These are phyloP conservation scores for Geophilus truncorum DNA, from an alignment of 2,888 invertebrate species.

Conservation along the genomic window DNA sequence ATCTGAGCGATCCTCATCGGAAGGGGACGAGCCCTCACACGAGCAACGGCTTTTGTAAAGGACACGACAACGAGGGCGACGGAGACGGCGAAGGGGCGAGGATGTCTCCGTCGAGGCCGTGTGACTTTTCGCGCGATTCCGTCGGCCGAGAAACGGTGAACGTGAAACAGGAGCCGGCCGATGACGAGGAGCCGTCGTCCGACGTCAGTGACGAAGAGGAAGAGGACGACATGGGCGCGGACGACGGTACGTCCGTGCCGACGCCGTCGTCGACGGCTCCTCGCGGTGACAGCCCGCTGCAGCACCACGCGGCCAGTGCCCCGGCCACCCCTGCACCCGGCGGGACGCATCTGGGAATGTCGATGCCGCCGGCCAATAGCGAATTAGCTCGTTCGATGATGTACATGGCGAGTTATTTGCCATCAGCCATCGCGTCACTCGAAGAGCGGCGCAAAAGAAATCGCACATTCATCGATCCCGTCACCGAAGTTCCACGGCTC, in stretches of 20 bases:
- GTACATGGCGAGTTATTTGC: constrained; percentile 87
- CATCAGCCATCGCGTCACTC: constrained; percentile 53
- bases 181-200: constrained; percentile 37
- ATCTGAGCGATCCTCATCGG: constrained; percentile 31
- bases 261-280: constrained; percentile 4
- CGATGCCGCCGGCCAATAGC: constrained; percentile 28
- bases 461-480: constrained; percentile 97
- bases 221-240: constrained; percentile 21
- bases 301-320: constrained; percentile 25
- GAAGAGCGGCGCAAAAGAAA: constrained; percentile 91
- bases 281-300: neutral
- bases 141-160: constrained; percentile 31
- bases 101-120: neutral
- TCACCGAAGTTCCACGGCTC: constrained; percentile 89
- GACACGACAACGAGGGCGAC: constrained; percentile 46
- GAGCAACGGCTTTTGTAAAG: constrained; percentile 52
- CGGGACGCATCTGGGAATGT: neutral
- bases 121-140: neutral
- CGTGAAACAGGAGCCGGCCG: constrained; percentile 38
- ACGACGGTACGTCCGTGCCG: neutral
- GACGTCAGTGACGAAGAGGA: constrained; percentile 36
- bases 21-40: constrained; percentile 22
- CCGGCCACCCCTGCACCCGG: neutral
- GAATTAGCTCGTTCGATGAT: constrained; percentile 56
- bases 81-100: constrained; percentile 40